Evolutionary conservation across 2,797 vertebrate species (phyloP).

Genomic region (Lindbergichthys nudifrons): DNA sequence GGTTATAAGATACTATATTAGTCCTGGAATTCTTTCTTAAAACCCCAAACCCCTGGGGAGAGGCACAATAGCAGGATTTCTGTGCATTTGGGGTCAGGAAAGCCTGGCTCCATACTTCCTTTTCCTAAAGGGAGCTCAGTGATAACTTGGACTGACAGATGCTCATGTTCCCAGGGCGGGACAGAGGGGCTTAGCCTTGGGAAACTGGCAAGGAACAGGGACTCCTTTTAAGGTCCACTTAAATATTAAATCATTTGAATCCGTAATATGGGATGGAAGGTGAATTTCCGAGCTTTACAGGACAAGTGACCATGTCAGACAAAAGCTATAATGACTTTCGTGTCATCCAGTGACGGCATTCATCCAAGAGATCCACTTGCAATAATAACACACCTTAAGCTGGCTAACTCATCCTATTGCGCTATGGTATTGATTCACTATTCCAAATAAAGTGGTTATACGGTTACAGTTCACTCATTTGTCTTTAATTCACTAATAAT

Average conservation of each 20-base stretch:
- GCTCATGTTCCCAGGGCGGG: conserved; percentile 49
- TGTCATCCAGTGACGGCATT: not conserved
- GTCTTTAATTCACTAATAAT: not conserved
- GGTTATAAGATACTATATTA: conserved; percentile 29
- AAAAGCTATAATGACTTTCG: not conserved
- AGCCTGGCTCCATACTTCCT: conserved; percentile 56
- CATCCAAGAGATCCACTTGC: not conserved
- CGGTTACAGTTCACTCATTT: not conserved
- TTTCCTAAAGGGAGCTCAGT: conserved; percentile 43
- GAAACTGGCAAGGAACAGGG: conserved; percentile 44
- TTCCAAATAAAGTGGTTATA: not conserved
- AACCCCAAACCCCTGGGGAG: conserved; percentile 52
- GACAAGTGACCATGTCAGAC: not conserved
- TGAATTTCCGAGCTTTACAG: not conserved
- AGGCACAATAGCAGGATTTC: conserved; percentile 74
- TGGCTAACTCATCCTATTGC: not conserved
- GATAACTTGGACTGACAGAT: conserved; percentile 68
- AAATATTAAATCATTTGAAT: conserved; percentile 16
- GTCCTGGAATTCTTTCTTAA: conserved; percentile 43
- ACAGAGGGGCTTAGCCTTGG: conserved; percentile 36
- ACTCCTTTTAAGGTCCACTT: conserved; percentile 12
- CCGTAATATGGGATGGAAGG: not conserved
- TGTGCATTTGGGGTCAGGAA: conserved; percentile 60
- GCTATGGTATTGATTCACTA: not conserved
- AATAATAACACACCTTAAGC: not conserved